Evolutionary conservation across 1,140 invertebrate species (phyloP).

Genomic region (Portunus trituberculatus): DNA sequence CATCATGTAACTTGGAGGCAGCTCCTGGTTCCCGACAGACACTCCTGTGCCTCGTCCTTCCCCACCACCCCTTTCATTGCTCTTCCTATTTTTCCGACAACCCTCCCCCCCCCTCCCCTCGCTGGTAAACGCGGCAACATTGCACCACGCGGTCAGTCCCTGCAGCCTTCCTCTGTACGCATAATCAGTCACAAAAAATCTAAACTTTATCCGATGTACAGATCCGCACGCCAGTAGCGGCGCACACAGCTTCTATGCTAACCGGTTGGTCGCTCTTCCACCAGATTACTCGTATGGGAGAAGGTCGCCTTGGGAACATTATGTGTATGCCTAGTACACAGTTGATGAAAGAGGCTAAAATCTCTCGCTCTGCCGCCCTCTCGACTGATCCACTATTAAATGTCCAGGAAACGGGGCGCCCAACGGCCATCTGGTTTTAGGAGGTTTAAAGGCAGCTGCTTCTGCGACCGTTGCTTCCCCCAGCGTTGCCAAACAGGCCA

Average conservation of each 20-base stretch:
- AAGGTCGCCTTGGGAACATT: neutral
- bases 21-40: neutral
- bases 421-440: constrained; percentile 64
- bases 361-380: constrained; percentile 12
- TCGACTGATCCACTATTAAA: constrained; percentile 17
- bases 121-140: constrained; percentile 47
- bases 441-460: constrained; percentile 72
- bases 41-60: neutral
- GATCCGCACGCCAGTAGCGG: neutral
- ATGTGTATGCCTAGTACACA: constrained; percentile 30
- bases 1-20: neutral
- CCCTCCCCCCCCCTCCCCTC: neutral
- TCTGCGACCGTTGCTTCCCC: constrained; percentile 66
- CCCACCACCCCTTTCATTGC: neutral
- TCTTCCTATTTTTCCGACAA: neutral
- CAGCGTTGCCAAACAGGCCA: constrained; percentile 59
- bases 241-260: neutral
- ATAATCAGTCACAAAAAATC: constrained; percentile 44
- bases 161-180: constrained; percentile 60
- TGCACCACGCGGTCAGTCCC: constrained; percentile 54
- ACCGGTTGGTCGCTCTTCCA: neutral
- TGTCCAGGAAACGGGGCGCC: constrained; percentile 28
- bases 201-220: constrained; percentile 22
- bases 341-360: constrained; percentile 1
- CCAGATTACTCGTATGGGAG: neutral